These are phyloP conservation scores for Drosophila azteca DNA, from an alignment of 1,140 invertebrate species.

Conservation along the genomic window DNA sequence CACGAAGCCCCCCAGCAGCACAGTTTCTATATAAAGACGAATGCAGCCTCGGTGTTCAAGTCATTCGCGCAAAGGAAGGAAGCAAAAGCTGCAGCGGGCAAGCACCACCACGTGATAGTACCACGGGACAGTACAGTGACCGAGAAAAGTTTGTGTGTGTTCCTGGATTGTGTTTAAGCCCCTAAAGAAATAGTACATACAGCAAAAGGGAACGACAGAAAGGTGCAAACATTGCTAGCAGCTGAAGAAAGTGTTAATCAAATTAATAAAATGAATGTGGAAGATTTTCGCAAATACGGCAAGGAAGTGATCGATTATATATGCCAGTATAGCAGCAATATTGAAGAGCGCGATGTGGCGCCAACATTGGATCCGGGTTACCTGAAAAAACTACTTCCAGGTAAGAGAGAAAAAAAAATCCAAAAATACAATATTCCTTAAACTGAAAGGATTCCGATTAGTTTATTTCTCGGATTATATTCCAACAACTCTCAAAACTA, in stretches of 20 bases:
- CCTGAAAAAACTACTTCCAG: constrained; percentile 88
- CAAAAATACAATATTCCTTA: constrained; percentile 2
- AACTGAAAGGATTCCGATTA: constrained; percentile 2
- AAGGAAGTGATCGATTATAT: constrained; percentile 98
- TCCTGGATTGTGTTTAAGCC: constrained; percentile 10
- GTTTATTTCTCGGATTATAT: neutral
- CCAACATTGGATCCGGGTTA: constrained; percentile 94
- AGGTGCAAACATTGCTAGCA: constrained; percentile 16
- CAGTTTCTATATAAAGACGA: constrained; percentile 67
- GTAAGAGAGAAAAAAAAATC: constrained; percentile 37
- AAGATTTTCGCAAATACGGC: constrained; percentile 92
- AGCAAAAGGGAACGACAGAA: neutral
- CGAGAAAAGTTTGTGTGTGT: constrained; percentile 24
- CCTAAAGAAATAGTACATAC: neutral
- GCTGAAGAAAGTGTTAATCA: constrained; percentile 27
- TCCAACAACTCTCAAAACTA: constrained; percentile 6
- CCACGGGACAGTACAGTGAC: constrained; percentile 42
- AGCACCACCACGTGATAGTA: constrained; percentile 36
- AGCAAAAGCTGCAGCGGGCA: constrained; percentile 54
- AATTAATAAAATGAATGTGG: constrained; percentile 89
- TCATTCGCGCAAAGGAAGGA: constrained; percentile 79
- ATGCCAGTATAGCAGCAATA: constrained; percentile 92
- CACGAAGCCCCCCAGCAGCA: neutral
- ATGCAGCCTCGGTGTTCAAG: constrained; percentile 53
- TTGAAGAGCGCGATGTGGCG: constrained; percentile 90